These are phyloP conservation scores for Tyto alba DNA, from an alignment of 2,113 vertebrate genomes.

Conservation along the genomic window DNA sequence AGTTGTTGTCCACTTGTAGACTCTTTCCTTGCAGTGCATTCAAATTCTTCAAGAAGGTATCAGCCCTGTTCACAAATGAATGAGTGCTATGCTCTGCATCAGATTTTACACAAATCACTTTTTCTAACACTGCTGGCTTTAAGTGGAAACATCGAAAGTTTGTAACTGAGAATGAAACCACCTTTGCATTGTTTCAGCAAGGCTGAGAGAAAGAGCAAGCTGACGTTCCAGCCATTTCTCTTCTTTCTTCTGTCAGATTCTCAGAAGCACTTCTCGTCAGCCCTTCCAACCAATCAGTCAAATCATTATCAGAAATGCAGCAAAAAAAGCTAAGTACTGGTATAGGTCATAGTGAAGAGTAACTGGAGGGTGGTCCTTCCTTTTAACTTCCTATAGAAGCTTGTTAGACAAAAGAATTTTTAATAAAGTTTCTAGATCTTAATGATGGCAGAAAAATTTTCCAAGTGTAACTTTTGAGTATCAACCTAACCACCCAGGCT, in stretches of 20 bases:
- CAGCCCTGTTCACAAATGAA: background rate
- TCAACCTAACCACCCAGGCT: background rate
- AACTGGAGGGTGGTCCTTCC: background rate
- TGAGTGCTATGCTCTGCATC: fast-evolving
- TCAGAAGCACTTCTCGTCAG: background rate
- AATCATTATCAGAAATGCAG: background rate
- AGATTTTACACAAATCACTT: background rate
- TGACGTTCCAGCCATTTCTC: background rate
- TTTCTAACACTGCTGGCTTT: background rate
- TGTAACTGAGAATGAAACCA: background rate
- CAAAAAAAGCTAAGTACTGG: background rate
- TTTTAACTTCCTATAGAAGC: background rate
- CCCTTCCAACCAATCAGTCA: background rate
- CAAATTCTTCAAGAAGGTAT: background rate
- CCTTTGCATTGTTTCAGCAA: background rate
- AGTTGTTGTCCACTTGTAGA: background rate
- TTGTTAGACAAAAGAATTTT: background rate
- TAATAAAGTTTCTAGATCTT: background rate
- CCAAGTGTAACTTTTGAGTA: background rate
- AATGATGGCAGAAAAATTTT: background rate
- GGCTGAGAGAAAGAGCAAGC: background rate
- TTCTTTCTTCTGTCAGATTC: background rate
- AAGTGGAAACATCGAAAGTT: background rate
- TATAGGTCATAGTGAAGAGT: background rate
- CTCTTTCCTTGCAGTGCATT: background rate